A percentile compares a stretch with the other conserved stretches of the same genome.
These are phyloP conservation scores for Gryllus longicercus DNA, from an alignment of 2,888 invertebrate genomes.

Conservation along the genomic window DNA sequence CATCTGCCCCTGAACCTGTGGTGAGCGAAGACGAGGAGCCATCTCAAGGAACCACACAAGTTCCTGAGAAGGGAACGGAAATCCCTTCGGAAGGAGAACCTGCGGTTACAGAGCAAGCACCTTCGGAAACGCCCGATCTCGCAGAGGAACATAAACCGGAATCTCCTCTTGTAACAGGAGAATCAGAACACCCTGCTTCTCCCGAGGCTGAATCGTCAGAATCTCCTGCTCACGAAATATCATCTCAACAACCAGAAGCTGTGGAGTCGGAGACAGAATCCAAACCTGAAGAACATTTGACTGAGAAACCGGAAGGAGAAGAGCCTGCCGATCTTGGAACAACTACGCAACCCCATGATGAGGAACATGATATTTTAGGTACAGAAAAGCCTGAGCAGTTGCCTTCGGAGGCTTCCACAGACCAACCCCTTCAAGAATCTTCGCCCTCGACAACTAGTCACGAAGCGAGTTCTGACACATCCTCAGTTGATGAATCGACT, in stretches of 20 bases:
- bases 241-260: constrained; percentile 24
- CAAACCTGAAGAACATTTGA: not conserved
- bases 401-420: no score
- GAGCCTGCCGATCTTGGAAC: constrained; percentile 26
- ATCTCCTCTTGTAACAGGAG: not conserved
- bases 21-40: not conserved
- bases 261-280: constrained; percentile 28
- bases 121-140: not conserved
- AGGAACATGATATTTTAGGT: not conserved
- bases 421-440: no score
- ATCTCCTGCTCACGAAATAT: constrained; percentile 18
- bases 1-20: not conserved
- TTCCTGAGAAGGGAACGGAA: not conserved
- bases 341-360: constrained; percentile 29
- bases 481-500: no score
- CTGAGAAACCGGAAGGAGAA: constrained; percentile 20
- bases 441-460: no score
- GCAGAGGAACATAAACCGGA: not conserved
- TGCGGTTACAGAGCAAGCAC: not conserved
- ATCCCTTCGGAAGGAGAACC: not conserved
- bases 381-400: no score
- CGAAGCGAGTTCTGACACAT: no score
- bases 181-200: constrained; percentile 8
- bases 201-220: not conserved
- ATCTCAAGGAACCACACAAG: not conserved